Base-by-base conservation (phyloP, 2,888 invertebrate genomes). In the Philereme transversata region DNA sequence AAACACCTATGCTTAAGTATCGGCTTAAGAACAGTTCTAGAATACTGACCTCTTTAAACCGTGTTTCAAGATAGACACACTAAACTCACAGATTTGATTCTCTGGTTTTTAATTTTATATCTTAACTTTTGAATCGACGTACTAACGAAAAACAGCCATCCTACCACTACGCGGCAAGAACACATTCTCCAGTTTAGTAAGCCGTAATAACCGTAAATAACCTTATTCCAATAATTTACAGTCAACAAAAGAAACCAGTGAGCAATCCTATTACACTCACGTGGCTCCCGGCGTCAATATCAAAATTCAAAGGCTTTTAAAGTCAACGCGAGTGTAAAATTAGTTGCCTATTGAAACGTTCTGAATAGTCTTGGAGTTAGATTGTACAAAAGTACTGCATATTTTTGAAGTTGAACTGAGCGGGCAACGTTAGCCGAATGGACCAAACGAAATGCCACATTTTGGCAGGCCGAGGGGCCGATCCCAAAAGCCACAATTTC, bases 281-380 rank as follows among this genome's bases (percentile, higher is more conserved):
- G 73, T 70, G 64, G 73, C 73, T 74, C 71, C 71, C 62, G 72
- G 73, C 76, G 77, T 82, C 81, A 75, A 81, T 83, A 83, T 82
- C 78, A 80, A 81, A 78, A 85, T 82, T 79, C 80, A 81, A 83
- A 83, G 78, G 79, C 80, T 83, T 86, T 82, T 79, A 74, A 77
- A 73, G 80, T 76, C 73, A 80, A 84, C 76, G 79, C 75, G 73
- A 76, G 78, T 87, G 86, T 86, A 82, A 86, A 87, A 88, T 87
- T 86, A 83, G 81, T 75, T 80, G 77, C 74, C 77, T 79, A 82
- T 86, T 81, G 76, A 83, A 77, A 71, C 75, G 78, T 70, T 70
- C 63, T 68, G 35, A 63, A 48, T 70, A 60, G 60, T 54, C 50
- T 49, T n/a, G 36, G 62, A 65, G 69, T 22, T 57, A 6, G 46